These are phyloP conservation scores for Coecobrya sp. DNA, from an alignment of 2,888 invertebrate species.

Conservation along the genomic window DNA sequence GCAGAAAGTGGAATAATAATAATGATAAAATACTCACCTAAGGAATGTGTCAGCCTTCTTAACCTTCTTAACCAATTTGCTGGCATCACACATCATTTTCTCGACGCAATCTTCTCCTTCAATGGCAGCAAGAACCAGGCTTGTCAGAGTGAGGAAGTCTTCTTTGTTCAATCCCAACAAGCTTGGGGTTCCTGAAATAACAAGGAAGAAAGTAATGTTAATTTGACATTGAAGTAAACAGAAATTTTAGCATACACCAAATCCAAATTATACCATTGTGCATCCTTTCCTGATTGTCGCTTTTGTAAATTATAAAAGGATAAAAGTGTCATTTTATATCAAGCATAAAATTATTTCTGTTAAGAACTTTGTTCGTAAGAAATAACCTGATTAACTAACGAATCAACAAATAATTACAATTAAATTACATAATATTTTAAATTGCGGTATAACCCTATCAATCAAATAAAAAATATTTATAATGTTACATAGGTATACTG, in stretches of 20 bases:
- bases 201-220: not conserved
- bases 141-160: slow-evolving; percentile 86
- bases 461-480: too few relatives aligned
- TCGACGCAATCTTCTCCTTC: slow-evolving; percentile 86
- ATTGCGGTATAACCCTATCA: too few relatives aligned
- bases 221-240: not conserved
- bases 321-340: too few relatives aligned
- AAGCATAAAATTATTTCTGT: too few relatives aligned
- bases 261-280: not conserved
- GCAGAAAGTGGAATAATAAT: not conserved
- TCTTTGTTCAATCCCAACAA: slow-evolving; percentile 86
- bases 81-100: slow-evolving; percentile 86
- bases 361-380: too few relatives aligned
- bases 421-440: too few relatives aligned
- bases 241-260: too few relatives aligned
- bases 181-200: slow-evolving; percentile 83
- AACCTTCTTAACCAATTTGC: slow-evolving; percentile 86
- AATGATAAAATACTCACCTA: slow-evolving; percentile 81
- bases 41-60: slow-evolving; percentile 87
- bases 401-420: too few relatives aligned
- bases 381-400: too few relatives aligned
- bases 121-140: slow-evolving; percentile 86
- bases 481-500: too few relatives aligned
- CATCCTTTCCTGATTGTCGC: not conserved
- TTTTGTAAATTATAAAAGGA: too few relatives aligned